These are phyloP conservation scores for Eristalinus sepulchralis DNA, from an alignment of 2,888 invertebrate species.

Conservation along the genomic window DNA sequence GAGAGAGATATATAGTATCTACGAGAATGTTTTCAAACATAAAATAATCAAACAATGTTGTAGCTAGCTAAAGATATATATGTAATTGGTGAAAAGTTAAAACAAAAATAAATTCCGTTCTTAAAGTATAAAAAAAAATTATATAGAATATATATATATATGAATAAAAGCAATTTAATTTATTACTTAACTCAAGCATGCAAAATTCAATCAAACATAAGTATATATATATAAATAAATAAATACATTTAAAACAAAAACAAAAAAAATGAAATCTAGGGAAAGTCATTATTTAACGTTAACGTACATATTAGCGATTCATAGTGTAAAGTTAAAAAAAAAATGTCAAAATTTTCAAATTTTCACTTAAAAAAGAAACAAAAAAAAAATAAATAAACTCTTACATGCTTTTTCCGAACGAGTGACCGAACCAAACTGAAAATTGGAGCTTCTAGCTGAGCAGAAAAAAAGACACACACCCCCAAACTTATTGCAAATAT, in stretches of 20 bases:
- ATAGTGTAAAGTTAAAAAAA: conserved; percentile 51
- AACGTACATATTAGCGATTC: conserved; percentile 32
- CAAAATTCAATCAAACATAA: conserved; percentile 63
- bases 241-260: conserved; percentile 24
- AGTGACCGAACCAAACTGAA: conserved; percentile 35
- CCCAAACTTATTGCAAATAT: conserved; percentile 47
- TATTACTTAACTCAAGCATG: conserved; percentile 58
- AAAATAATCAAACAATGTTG: conserved; percentile 46
- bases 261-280: conserved; percentile 25
- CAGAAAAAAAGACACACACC: conserved; percentile 18
- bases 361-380: conserved; percentile 35
- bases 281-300: conserved; percentile 42
- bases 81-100: neutral
- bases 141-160: conserved; percentile 22
- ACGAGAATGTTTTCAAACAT: conserved; percentile 16
- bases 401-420: conserved; percentile 50
- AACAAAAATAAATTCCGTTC: conserved; percentile 42
- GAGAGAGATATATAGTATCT: too few relatives aligned
- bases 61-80: conserved; percentile 61
- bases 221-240: neutral
- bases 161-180: conserved; percentile 35
- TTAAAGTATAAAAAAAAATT: conserved; percentile 1
- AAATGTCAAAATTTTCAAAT: conserved; percentile 39
- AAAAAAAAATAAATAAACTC: conserved; percentile 29
- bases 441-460: conserved; percentile 55